Evolutionary conservation across 2,797 vertebrate species (phyloP).

Genomic region (Sandelia bainsii): DNA sequence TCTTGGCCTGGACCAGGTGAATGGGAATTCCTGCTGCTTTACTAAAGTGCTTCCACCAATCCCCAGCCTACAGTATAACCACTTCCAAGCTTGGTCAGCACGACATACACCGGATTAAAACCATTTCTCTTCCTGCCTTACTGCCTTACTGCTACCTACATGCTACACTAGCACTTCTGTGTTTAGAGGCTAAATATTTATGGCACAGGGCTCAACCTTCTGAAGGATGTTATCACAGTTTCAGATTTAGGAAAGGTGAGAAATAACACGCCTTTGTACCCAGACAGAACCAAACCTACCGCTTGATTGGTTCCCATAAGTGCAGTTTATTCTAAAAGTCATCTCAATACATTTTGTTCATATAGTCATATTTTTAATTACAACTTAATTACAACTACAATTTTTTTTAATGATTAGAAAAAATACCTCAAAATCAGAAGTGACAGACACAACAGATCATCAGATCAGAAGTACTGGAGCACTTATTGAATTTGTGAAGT

Average conservation of each 20-base stretch:
- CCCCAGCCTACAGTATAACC: neutral
- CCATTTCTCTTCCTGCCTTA: slow-evolving; percentile 4
- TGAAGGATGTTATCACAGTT: neutral
- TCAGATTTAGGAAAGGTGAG: neutral
- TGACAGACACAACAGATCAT: no score
- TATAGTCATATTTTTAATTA: no score
- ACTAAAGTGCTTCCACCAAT: slow-evolving; percentile 32
- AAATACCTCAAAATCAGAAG: no score
- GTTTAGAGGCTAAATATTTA: neutral
- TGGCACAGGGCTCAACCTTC: neutral
- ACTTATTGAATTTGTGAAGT: no score
- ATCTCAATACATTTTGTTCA: no score
- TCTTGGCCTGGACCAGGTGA: slow-evolving; percentile 10
- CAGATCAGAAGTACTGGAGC: no score
- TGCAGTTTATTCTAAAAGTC: no score
- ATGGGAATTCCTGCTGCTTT: slow-evolving; percentile 1
- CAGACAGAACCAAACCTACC: no score
- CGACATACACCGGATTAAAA: neutral
- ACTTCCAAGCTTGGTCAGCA: neutral
- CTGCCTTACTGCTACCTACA: neutral
- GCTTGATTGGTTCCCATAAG: no score
- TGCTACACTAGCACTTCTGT: neutral
- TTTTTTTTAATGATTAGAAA: no score
- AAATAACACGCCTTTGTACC: no score
- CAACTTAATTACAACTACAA: no score